These are phyloP conservation scores for Euleptes europaea DNA, from an alignment of 2,113 vertebrate species.

Conservation along the genomic window DNA sequence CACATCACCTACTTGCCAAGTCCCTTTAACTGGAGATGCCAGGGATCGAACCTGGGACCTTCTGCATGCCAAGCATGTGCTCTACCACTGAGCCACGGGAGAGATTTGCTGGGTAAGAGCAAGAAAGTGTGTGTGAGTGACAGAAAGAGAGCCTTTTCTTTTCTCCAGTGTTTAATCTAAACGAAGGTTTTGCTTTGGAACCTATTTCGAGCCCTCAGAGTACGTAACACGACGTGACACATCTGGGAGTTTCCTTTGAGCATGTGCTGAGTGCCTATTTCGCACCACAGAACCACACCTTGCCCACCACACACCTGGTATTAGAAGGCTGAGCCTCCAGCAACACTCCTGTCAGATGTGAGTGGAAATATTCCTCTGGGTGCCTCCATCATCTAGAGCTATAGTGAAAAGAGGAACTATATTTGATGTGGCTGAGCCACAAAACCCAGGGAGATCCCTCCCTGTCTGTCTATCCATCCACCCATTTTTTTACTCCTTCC, in stretches of 20 bases:
- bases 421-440: neutral
- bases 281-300: neutral
- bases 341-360: no score
- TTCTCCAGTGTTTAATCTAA: neutral
- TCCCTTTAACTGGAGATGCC: no score
- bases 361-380: neutral
- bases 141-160: neutral
- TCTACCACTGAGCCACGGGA: no score
- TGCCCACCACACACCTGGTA: no score
- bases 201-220: neutral
- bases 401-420: neutral
- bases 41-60: no score
- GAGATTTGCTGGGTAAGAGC: neutral
- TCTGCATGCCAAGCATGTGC: no score
- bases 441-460: neutral
- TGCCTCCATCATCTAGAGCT: no score
- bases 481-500: no score
- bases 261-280: neutral
- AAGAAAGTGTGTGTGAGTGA: neutral
- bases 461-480: no score
- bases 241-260: neutral
- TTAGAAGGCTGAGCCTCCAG: neutral
- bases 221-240: no score
- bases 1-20: no score
- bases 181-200: neutral